Percentiles rank a stretch among this genome's conserved stretches.
These are phyloP conservation scores for Macrotis lagotis DNA, from an alignment of 2,113 vertebrate species.

Conservation along the genomic window DNA sequence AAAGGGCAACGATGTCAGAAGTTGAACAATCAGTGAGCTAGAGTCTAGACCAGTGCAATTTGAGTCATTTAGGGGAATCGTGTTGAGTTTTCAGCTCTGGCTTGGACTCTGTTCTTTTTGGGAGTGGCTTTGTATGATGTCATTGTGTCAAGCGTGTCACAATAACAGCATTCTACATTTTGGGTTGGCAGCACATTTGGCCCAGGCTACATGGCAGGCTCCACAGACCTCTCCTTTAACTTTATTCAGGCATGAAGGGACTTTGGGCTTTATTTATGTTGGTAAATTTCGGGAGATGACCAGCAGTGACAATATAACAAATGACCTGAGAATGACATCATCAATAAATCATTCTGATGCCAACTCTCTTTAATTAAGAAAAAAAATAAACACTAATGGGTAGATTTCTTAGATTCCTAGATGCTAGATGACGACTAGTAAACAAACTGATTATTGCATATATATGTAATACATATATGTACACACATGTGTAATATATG, in stretches of 20 bases:
- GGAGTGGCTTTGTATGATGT: slow-evolving; percentile 83
- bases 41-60: slow-evolving; percentile 82
- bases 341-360: slow-evolving; percentile 85
- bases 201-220: slow-evolving; percentile 80
- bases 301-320: slow-evolving; percentile 84
- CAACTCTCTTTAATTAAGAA: slow-evolving; percentile 84
- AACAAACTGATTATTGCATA: slow-evolving; percentile 82
- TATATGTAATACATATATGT: too few relatives aligned
- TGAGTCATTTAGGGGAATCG: slow-evolving; percentile 83
- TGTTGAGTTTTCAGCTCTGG: slow-evolving; percentile 78
- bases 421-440: slow-evolving; percentile 77
- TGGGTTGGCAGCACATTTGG: slow-evolving; percentile 86
- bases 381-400: slow-evolving; percentile 41
- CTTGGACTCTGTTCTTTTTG: slow-evolving; percentile 78
- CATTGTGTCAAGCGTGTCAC: slow-evolving; percentile 82
- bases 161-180: slow-evolving; percentile 83
- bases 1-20: slow-evolving; percentile 73
- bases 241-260: slow-evolving; percentile 86
- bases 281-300: slow-evolving; percentile 85
- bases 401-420: slow-evolving; percentile 69
- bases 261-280: slow-evolving; percentile 87
- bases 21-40: slow-evolving; percentile 61
- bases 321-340: slow-evolving; percentile 83
- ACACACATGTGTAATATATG: not conserved
- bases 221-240: slow-evolving; percentile 87